Percentiles rank a stretch among this genome's conserved stretches.
Evolutionary conservation across 2,797 vertebrate species (phyloP).

Genomic region (Onychomys torridus): DNA sequence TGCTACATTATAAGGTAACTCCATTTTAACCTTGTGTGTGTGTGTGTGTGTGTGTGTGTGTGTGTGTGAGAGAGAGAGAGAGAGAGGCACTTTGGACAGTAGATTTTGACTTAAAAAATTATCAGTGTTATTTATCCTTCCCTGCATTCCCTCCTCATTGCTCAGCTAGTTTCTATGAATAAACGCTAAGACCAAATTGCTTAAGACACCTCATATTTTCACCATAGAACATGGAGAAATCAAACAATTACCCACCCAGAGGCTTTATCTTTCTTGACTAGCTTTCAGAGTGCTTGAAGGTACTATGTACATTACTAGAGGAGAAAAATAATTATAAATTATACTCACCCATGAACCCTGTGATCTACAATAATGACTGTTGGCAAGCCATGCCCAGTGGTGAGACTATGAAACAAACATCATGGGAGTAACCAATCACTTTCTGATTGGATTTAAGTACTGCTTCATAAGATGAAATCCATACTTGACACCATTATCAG

Average conservation of each 20-base stretch:
- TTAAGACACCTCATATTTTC: not conserved
- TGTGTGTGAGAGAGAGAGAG: accelerated
- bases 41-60: not conserved
- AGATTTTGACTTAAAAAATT: not conserved
- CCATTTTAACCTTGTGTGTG: not conserved
- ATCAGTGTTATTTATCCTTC: not conserved
- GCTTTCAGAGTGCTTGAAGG: not conserved
- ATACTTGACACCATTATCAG: not conserved
- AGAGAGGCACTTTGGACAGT: no score
- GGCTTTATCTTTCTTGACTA: not conserved
- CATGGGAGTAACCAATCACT: not conserved
- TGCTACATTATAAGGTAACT: not conserved
- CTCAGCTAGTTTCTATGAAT: not conserved
- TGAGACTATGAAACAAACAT: not conserved
- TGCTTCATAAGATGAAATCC: not conserved
- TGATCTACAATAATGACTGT: not conserved
- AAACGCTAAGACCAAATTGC: not conserved
- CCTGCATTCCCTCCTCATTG: not conserved
- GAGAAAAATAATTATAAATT: not conserved
- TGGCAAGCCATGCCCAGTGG: not conserved
- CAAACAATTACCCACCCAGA: not conserved
- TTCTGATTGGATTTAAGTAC: not conserved
- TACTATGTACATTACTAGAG: not conserved
- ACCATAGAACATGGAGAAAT: not conserved
- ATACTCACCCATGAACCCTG: not conserved